phyloP scores from a whole-genome alignment of 2,113 vertebrate species.

The Garra rufa region DNA sequence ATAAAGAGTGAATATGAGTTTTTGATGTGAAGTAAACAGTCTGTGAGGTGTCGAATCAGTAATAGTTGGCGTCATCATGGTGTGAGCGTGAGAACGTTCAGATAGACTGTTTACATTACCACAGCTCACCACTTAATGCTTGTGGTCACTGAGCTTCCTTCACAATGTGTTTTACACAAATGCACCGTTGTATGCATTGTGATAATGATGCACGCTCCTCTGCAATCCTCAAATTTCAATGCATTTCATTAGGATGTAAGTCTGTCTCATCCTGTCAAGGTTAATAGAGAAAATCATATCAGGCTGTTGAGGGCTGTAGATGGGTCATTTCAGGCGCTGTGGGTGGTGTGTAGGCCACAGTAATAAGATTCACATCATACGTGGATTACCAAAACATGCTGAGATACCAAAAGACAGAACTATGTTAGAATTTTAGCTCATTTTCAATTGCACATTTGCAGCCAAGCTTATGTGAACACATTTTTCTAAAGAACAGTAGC shows the following conservation, averaged over 20 bases:
- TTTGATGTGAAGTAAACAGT: neutral
- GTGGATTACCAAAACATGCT: neutral
- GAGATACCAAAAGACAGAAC: neutral
- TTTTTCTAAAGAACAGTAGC: neutral
- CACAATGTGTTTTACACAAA: neutral
- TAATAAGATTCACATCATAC: neutral
- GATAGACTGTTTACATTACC: neutral
- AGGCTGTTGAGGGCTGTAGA: neutral
- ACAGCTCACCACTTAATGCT: neutral
- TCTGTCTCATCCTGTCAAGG: neutral
- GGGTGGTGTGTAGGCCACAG: neutral
- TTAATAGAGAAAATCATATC: neutral
- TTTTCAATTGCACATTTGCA: neutral
- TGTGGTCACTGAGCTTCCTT: neutral
- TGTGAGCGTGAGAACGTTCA: neutral
- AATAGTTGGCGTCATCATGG: neutral
- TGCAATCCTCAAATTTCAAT: neutral
- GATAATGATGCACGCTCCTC: neutral
- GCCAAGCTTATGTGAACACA: neutral
- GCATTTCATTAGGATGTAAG: neutral
- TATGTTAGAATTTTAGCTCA: neutral
- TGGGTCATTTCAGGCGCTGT: neutral
- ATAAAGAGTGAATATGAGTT: neutral
- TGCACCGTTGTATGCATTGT: neutral
- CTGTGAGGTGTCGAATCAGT: neutral